Percentiles rank a stretch among this genome's conserved stretches.
Evolutionary conservation across 2,113 vertebrate genomes (phyloP).

Genomic region (Poeciliopsis prolifica): DNA sequence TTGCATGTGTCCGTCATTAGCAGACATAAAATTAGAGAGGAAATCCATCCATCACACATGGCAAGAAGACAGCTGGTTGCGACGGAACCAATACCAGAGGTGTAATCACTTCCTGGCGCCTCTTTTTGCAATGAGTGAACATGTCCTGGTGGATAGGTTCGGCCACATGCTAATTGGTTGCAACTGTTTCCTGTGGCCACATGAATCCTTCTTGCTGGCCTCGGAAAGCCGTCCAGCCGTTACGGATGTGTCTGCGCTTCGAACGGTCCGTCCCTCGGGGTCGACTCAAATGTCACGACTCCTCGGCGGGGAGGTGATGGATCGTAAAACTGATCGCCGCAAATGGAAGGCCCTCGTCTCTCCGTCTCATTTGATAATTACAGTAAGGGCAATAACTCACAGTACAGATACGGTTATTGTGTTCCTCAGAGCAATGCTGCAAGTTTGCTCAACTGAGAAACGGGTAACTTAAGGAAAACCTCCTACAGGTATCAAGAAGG

Average conservation of each 20-base stretch:
- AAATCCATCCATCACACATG: constrained; percentile 69
- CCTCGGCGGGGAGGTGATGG: constrained; percentile 56
- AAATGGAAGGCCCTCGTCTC: constrained; percentile 55
- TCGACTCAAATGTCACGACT: constrained; percentile 63
- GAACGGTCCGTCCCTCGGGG: constrained; percentile 49
- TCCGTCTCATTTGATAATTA: constrained; percentile 53
- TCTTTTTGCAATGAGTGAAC: constrained; percentile 13
- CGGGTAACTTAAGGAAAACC: constrained; percentile 6
- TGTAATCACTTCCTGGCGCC: constrained; percentile 73
- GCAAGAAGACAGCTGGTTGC: constrained; percentile 44
- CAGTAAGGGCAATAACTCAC: constrained; percentile 42
- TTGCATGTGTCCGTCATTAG: constrained; percentile 62
- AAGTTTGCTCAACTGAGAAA: neutral
- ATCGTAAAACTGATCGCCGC: constrained; percentile 46
- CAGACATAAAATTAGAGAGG: constrained; percentile 56
- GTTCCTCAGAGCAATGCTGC: constrained; percentile 26
- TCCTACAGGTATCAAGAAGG: constrained; percentile 18
- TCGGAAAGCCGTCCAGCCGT: constrained; percentile 42
- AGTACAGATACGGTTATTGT: constrained; percentile 31
- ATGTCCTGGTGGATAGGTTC: constrained; percentile 9
- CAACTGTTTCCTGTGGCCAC: constrained; percentile 66
- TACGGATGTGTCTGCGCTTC: constrained; percentile 46
- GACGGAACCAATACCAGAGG: constrained; percentile 38
- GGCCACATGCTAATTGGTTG: constrained; percentile 60
- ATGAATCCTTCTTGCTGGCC: constrained; percentile 55